Base-by-base conservation (phyloP, 2,797 vertebrate species). In the Protosalanx chinensis region DNA sequence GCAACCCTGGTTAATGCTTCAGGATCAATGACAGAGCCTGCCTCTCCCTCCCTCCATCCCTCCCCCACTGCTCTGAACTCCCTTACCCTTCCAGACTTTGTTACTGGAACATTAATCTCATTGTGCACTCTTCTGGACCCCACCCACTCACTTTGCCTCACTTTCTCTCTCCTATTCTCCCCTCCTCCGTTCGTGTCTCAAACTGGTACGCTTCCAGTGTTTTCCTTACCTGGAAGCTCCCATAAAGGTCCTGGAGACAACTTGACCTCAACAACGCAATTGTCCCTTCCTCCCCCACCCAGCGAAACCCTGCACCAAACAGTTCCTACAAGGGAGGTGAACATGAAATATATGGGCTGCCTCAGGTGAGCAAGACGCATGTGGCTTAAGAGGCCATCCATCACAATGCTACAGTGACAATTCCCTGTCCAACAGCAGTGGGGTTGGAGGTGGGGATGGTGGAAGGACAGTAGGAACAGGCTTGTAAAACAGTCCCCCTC, bases 21-120 rank as follows among this genome's bases (percentile, higher is more conserved):
- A 72, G 74, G 82, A 89, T 89, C 87, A 86, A 87, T 91, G 86
- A 82, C 85, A 79, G 79, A 85, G 68, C 67, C 75, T 74, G 76
- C 67, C 77, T 73, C 69, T 70, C 67, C 56, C 73, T 64, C 66
- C 4, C 57, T 59, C 49, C 15, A 3, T 56, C 29, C 32, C 56
- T 30, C 20, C 30, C 63, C 10, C 53, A 3, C 13, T 27, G 18
- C 51, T 6, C 51, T n/a, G 51, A 56, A n/a, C 51, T 16, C 18
- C 51, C 51, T 56, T 7, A 16, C 15, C 51, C 51, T 56, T 56
- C 15, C 6, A 56, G 18, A n/a, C 20, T 58, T 58, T 60, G 20
- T 60, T 13, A 23, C 20, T 29, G 58, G 8, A 58, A n/a, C 56
- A 18, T 58, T 23, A 6, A 23, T 60, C 53, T 58, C 67, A 15